phyloP scores from a whole-genome alignment of 2,888 invertebrate species.

The Drosophila neoperkinsi region DNA sequence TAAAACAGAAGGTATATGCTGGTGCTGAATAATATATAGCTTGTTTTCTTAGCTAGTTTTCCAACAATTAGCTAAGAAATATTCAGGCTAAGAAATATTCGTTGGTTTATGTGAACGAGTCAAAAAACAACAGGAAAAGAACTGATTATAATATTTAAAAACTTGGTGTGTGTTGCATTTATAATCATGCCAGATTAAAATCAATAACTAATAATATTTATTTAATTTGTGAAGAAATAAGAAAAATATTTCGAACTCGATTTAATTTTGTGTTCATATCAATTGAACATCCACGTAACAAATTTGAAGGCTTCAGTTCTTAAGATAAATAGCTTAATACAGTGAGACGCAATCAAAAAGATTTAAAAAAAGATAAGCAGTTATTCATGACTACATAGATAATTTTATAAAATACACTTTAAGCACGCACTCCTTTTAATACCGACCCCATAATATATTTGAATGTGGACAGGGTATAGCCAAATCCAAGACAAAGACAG shows the following conservation, averaged over 20 bases:
- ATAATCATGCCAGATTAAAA: not conserved
- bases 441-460: not conserved
- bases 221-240: not conserved
- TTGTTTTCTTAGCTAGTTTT: not conserved
- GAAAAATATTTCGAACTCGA: not conserved
- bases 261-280: not conserved
- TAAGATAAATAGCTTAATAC: not conserved
- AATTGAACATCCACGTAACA: not conserved
- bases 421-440: not conserved
- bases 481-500: not conserved
- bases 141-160: not conserved
- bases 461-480: slow-evolving; percentile 2
- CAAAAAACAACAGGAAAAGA: not conserved
- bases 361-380: not conserved
- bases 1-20: not conserved
- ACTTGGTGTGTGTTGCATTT: not conserved
- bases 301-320: not conserved
- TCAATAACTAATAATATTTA: not conserved
- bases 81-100: no score
- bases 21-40: not conserved
- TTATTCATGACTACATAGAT: not conserved
- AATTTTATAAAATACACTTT: not conserved
- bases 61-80: not conserved
- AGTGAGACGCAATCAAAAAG: not conserved
- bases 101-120: no score